Evolutionary conservation across 2,888 invertebrate species (phyloP).

Genomic region (Taphrorychus bicolor): DNA sequence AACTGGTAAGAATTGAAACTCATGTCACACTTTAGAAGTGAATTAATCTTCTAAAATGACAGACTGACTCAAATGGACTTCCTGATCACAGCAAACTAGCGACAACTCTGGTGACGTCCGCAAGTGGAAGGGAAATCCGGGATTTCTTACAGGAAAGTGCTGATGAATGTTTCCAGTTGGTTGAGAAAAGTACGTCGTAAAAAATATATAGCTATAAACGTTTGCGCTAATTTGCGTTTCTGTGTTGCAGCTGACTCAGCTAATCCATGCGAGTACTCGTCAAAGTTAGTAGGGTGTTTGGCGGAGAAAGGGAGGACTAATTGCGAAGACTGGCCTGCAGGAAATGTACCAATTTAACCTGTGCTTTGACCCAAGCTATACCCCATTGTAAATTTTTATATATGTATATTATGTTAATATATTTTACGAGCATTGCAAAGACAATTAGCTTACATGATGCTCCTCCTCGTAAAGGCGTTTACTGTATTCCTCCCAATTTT

Average conservation of each 20-base stretch:
- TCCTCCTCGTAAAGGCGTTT: constrained; percentile 61
- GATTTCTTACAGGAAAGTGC: constrained; percentile 76
- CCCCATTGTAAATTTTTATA: no score
- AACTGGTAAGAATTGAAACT: constrained; percentile 64
- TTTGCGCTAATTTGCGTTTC: not conserved
- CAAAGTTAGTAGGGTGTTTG: constrained; percentile 70
- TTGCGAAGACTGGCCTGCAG: constrained; percentile 75
- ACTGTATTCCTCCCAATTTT: constrained; percentile 46
- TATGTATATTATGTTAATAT: not conserved
- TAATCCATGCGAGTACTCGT: constrained; percentile 67
- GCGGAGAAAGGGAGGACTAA: constrained; percentile 75
- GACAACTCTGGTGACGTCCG: constrained; percentile 67
- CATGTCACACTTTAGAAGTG: not conserved
- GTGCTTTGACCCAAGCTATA: not conserved
- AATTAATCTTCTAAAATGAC: not conserved
- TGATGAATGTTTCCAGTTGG: constrained; percentile 71
- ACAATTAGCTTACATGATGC: constrained; percentile 57
- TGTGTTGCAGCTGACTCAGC: not conserved
- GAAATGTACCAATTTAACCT: constrained; percentile 21
- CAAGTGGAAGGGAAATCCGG: constrained; percentile 68
- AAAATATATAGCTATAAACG: not conserved
- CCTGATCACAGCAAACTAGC: constrained; percentile 72
- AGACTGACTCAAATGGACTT: constrained; percentile 69
- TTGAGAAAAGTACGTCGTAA: constrained; percentile 43
- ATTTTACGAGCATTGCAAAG: not conserved